These are phyloP conservation scores for Macquaria ambigua DNA, from an alignment of 2,113 vertebrate species.

Conservation along the genomic window DNA sequence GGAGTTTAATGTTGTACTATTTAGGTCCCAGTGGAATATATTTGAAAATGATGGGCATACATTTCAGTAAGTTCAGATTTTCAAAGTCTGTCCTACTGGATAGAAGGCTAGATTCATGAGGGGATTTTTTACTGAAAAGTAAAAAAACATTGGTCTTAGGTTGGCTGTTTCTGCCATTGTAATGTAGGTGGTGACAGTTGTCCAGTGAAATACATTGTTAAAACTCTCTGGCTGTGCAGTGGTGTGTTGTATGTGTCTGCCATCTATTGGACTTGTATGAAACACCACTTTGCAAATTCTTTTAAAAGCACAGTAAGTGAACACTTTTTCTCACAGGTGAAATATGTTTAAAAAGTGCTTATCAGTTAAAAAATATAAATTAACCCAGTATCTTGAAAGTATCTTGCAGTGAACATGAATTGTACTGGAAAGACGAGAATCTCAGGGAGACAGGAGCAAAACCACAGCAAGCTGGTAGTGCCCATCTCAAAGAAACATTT, in stretches of 20 bases:
- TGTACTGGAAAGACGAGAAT: conserved; percentile 21
- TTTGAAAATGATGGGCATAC: conserved; percentile 42
- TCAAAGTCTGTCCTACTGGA: conserved; percentile 40
- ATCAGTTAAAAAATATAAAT: conserved; percentile 17
- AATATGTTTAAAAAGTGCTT: neutral
- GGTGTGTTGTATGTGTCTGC: conserved; percentile 83
- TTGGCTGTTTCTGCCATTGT: conserved; percentile 51
- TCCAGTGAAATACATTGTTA: conserved; percentile 52
- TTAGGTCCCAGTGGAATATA: conserved; percentile 15
- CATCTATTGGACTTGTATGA: conserved; percentile 85
- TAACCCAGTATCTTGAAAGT: conserved; percentile 4
- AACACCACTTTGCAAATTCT: conserved; percentile 69
- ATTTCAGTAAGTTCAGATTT: conserved; percentile 43
- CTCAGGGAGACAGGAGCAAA: conserved; percentile 1
- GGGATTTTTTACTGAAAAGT: conserved; percentile 21
- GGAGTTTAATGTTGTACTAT: conserved; percentile 33
- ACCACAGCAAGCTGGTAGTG: conserved; percentile 53
- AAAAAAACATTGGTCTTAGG: conserved; percentile 40
- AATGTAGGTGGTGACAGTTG: conserved; percentile 52
- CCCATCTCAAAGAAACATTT: conserved; percentile 67
- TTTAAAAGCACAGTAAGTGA: conserved; percentile 4
- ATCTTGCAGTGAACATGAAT: conserved; percentile 10
- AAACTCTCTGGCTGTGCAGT: conserved; percentile 24
- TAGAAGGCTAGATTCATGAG: conserved; percentile 39
- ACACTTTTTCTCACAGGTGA: conserved; percentile 24